phyloP scores from a whole-genome alignment of 2,113 vertebrate species.

The Otocyon megalotis region DNA sequence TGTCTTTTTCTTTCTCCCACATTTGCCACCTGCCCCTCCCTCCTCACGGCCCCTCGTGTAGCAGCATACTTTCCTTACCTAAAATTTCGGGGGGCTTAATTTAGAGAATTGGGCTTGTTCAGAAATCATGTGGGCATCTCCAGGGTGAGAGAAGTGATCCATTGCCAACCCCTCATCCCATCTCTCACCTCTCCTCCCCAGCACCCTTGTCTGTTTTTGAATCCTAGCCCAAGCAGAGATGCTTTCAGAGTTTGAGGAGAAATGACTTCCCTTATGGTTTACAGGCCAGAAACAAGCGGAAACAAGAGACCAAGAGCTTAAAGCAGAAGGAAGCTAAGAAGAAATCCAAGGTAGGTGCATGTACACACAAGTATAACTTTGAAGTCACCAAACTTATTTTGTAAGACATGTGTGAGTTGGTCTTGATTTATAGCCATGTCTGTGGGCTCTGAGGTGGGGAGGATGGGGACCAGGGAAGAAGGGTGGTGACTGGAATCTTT shows the following conservation, averaged over 20 bases:
- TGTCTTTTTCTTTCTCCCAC: not conserved
- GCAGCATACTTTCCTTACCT: not conserved
- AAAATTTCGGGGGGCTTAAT: not conserved
- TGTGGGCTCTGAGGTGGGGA: conserved; percentile 31
- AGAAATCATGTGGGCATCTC: conserved; percentile 1
- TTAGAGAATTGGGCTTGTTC: conserved; percentile 40
- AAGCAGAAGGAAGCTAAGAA: conserved; percentile 91
- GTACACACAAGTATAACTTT: not conserved
- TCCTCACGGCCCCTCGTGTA: not conserved
- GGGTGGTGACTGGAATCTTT: not conserved
- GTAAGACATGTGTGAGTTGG: not conserved
- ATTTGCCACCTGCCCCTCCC: not conserved
- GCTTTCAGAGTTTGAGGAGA: conserved; percentile 73
- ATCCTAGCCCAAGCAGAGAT: conserved; percentile 67
- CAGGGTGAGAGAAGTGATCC: conserved; percentile 32
- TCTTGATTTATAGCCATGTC: not conserved
- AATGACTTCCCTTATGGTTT: conserved; percentile 75
- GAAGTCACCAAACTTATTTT: conserved; percentile 50
- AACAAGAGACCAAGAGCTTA: conserved; percentile 91
- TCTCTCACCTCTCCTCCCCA: conserved; percentile 60
- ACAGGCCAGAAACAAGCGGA: conserved; percentile 94
- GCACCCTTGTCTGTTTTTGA: conserved; percentile 53
- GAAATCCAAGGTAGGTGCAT: conserved; percentile 89
- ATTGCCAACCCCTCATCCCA: conserved; percentile 44
- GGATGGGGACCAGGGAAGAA: not conserved